Percentiles rank a stretch among this genome's conserved stretches.
Conservation (phyloP, 2,797 vertebrate genomes). For the Neosalanx taihuensis region DNA sequence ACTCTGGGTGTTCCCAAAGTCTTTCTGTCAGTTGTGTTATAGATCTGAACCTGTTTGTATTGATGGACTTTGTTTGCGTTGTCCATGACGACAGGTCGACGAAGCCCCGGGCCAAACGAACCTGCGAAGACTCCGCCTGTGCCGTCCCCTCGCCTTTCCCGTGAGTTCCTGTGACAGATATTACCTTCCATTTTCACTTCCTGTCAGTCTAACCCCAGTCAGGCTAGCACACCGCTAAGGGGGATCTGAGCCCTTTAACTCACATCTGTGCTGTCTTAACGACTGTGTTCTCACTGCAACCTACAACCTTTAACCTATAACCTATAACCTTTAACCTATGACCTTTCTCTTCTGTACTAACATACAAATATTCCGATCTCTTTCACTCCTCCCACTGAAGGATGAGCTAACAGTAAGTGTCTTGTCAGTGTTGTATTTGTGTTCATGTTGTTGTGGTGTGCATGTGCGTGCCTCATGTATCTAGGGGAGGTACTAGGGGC, state of each 20-base stretch:
- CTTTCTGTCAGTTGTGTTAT: no score
- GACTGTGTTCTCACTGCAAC: neutral
- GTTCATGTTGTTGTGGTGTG: neutral
- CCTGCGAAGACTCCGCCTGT: conserved; percentile 75
- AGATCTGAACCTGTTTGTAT: neutral
- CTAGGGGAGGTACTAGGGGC: no score
- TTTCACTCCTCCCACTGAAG: conserved; percentile 61
- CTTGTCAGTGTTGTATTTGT: conserved; percentile 16
- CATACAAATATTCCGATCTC: conserved; percentile 50
- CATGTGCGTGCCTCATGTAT: neutral
- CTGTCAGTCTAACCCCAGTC: conserved; percentile 34
- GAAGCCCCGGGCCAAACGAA: conserved; percentile 52
- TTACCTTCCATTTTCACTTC: neutral
- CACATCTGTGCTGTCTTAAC: neutral
- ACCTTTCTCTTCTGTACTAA: conserved; percentile 52
- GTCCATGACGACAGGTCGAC: conserved; percentile 71
- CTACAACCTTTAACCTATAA: no score
- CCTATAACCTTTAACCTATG: neutral
- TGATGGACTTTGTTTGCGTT: neutral
- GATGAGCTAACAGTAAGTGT: conserved; percentile 74
- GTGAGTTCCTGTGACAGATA: conserved; percentile 71
- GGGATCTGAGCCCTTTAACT: no score
- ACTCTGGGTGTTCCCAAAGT: no score
- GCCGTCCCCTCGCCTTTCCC: conserved; percentile 85
- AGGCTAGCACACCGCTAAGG: neutral